Base-by-base conservation (phyloP, 2,113 vertebrate genomes). In the Sterna hirundo region DNA sequence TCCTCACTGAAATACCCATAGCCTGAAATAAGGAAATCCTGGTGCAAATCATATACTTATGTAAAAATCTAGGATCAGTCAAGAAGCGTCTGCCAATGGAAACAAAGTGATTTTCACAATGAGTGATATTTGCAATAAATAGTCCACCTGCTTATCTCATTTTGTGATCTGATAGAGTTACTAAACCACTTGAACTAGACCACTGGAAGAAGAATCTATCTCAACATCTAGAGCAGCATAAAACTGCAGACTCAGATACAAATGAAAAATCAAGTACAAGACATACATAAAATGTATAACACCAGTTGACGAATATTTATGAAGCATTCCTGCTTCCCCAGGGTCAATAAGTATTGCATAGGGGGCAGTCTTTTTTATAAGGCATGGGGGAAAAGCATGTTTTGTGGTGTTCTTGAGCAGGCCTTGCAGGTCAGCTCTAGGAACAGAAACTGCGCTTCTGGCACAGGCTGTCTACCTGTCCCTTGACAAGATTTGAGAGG, bases 41-140 rank as follows among this genome's bases (percentile, higher is more conserved):
- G 36, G 29, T 0, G 1, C 2, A 4, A 36, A 27, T 57, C 40
- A 40, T 32, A 40, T 21, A 44, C 57, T 40, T 54, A 46, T 1
- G 10, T 36, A 68, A 71, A 91, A 88, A 77, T 60, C 29, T 26
- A 42, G 27, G 44, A 66, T 85, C 16, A 21, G 21, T 77, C 60
- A 81, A 57, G 70, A 62, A 82, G 18, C 20, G 16, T 46, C 54
- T 81, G 54, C 52, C 60, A 72, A 62, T 22, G 36, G 54, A 85
- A 88, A 61, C n/a, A 30, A 75, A 54, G 15, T 36, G 6, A 52
- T 72, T 55, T 46, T 85, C 58, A 76, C 0, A 1, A 46, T 57
- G 36, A 81, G 19, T 57, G 40, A 46, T 38, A 66, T 64, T 57
- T 84, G 57, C 25, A 82, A 85, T 57, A 81, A 88, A 47, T 6